Evolutionary conservation across 2,113 vertebrate genomes (phyloP), one percentile per base, ranked within the genome.

Genomic region (Phalacrocorax pelagicus): DNA sequence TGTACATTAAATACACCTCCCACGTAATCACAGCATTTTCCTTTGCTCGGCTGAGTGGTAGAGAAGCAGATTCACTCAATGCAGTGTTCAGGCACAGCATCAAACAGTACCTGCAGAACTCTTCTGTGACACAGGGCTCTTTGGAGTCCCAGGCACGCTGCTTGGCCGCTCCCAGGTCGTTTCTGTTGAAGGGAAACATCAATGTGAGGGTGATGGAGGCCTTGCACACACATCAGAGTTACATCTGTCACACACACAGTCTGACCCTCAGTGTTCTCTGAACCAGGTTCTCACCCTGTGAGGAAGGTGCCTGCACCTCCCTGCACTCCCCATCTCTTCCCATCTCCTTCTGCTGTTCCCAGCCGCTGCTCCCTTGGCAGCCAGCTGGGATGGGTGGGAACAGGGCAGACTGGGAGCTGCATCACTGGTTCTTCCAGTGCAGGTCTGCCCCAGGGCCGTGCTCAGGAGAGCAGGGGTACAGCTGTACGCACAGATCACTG

Each of bases 91-190:
- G 46, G 72, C 58, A 55, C 23, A 81, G 73, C 27, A 58, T 5
- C 62, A 38, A 40, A 92, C 61, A 59, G 44, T 98, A 99, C 99
- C 99, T 99, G 99, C 96, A 96, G 98, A 98, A 96, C 97, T 99
- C 98, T 99, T 99, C 98, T 99, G 99, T 90, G 98, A 98, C 82
- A 98, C 81, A 15, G 98, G 98, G 96, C 98, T 99, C 96, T 98
- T 99, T 13, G 99, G 98, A 42, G 99, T 99, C 77, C 99, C 99
- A 36, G 99, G 98, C 58, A 97, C 97, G 8, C 98, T 98, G 95
- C 98, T 98, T 9, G 99, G 99, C 69, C 98, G 98, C 95, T 99
- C 99, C 99, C 99, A 99, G 86, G 99, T 99, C 2, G 99, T 99
- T 97, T 99, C 99, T 99, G 97, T 88, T 18, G 47, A 95, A 91